Evolutionary conservation across 2,888 invertebrate species (phyloP), one percentile per base, ranked within the genome.

Genomic region (Temnothorax rugatulus): DNA sequence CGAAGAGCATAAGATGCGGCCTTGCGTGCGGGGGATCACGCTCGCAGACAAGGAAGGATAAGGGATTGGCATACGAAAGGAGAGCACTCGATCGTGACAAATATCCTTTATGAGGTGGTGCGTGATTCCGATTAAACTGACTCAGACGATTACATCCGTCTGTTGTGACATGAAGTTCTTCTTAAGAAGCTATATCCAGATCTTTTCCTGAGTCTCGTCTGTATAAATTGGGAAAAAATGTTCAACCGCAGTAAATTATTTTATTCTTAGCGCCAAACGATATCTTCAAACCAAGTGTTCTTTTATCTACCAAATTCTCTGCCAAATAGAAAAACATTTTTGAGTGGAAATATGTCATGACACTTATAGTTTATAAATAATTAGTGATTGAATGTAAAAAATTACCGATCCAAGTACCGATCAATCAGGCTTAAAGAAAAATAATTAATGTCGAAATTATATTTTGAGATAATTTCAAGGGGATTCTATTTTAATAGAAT

Each of bases 21-120:
- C 25, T 69, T 38, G 21, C 18, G 57, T 34, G 44, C 59, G 74
- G 15, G 13, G 8, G 13, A 73, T 69, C 18, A 71, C 73, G n/a
- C 21, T 47, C 44, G 57, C 11, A 73, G 47, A 71, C 77, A 71
- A 71, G 54, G 18, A 77, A 61, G 73, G 25, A 73, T 73, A 59
- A 82, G 87, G 38, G 84, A 71, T 85, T 85, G 50, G 66, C 82
- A 47, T 47, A 47, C 79, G 44, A 50, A 63, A 57, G 44, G 34
- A 85, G 69, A 82, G 69, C 73, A 21, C 71, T 76, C 61, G 76
- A 50, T 74, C 44, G 52, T 63, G 81, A 69, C 81, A 82, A 85
- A 82, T 87, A 52, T 73, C 81, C 84, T 82, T 52, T 73, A 88
- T 90, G 90, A 90, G 88, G 90, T 89, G 89, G 90, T 89, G 90